Conservation (phyloP, 2,797 vertebrate genomes). For the Coregonus ussuriensis region DNA sequence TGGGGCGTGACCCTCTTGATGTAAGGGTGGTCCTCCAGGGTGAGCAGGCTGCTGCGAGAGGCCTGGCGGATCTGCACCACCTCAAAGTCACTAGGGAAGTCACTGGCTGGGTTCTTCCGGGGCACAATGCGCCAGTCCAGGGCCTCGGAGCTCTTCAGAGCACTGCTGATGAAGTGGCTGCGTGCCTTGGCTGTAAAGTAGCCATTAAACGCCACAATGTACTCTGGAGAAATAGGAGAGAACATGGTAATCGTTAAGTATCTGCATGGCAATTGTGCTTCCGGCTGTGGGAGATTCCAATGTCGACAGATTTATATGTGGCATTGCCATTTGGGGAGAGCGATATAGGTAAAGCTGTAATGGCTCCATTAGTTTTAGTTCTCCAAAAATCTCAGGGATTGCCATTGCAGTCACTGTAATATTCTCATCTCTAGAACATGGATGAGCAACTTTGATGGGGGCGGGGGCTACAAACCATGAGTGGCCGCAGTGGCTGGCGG, state of each 20-base stretch:
- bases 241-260: background rate
- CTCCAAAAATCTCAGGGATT: background rate
- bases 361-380: background rate
- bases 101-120: constrained; percentile 92
- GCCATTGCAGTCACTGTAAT: background rate
- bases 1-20: constrained; percentile 82
- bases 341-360: background rate
- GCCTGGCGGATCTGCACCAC: constrained; percentile 87
- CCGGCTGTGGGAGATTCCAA: background rate
- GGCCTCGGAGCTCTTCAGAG: constrained; percentile 8
- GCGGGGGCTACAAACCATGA: too few relatives aligned
- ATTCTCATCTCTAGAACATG: background rate
- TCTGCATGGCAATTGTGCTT: background rate
- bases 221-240: constrained; percentile 77
- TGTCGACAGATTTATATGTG: background rate
- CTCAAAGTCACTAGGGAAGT: constrained; percentile 99
- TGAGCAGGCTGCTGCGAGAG: constrained; percentile 81
- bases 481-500: too few relatives aligned
- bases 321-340: background rate
- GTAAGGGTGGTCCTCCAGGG: constrained; percentile 91
- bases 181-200: constrained; percentile 12
- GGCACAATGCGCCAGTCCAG: constrained; percentile 92
- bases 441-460: background rate
- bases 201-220: constrained; percentile 81
- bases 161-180: constrained; percentile 14